Percentiles rank a stretch among this genome's conserved stretches.
Evolutionary conservation across 2,797 vertebrate genomes (phyloP).

Genomic region (Synanceia verrucosa): DNA sequence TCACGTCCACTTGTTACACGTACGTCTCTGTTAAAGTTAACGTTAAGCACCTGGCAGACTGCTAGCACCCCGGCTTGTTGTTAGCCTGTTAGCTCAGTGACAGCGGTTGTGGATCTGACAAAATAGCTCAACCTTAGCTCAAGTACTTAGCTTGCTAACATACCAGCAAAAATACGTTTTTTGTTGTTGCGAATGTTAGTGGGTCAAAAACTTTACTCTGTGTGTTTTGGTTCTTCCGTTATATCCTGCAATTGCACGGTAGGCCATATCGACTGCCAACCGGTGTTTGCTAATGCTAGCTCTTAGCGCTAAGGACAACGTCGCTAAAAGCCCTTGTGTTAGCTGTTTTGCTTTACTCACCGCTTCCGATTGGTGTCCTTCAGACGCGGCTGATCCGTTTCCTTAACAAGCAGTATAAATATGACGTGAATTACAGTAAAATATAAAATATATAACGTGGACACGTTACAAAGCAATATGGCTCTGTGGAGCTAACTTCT

Average conservation of each 20-base stretch:
- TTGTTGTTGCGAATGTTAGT: not conserved
- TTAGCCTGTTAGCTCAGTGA: not conserved
- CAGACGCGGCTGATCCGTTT: not conserved
- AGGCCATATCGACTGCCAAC: not conserved
- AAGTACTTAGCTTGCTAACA: not conserved
- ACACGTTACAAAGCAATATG: slow-evolving; percentile 13
- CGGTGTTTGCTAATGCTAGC: slow-evolving; percentile 55
- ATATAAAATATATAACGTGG: not conserved
- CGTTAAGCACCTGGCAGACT: not conserved
- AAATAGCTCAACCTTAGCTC: not conserved
- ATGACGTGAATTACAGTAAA: not conserved
- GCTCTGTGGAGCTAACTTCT: slow-evolving; percentile 18
- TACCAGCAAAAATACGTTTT: not conserved
- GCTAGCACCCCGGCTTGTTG: not conserved
- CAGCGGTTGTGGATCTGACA: not conserved
- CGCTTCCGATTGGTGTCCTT: slow-evolving; percentile 4
- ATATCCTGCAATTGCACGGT: slow-evolving; percentile 35
- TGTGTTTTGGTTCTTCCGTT: fast-evolving
- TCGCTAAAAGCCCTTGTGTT: not conserved
- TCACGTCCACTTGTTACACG: not conserved
- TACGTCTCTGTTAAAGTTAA: not conserved
- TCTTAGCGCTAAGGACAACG: not conserved
- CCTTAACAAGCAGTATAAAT: fast-evolving
- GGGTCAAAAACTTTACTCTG: not conserved
- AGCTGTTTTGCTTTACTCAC: slow-evolving; percentile 56